Evolutionary conservation across 2,113 vertebrate species (phyloP).

Genomic region (Sarotherodon lohbergeri): DNA sequence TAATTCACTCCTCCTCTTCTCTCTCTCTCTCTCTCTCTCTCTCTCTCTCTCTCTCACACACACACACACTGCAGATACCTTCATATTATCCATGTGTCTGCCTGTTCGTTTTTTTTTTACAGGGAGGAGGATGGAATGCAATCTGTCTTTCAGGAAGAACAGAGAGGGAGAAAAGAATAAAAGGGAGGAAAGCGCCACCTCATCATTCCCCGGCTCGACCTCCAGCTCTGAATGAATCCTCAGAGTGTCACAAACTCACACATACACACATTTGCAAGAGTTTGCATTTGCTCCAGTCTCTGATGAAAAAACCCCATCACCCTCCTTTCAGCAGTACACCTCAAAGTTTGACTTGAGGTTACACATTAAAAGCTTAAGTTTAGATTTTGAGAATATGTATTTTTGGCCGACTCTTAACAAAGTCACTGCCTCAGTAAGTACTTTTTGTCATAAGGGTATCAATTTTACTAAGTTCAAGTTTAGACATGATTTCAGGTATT

Average conservation of each 20-base stretch:
- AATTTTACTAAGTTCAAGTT: background rate
- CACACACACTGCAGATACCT: constrained; percentile 34
- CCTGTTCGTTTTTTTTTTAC: constrained; percentile 33
- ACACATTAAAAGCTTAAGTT: background rate
- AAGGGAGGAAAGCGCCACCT: constrained; percentile 56
- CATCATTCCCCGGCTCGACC: constrained; percentile 50
- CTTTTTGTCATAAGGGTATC: background rate
- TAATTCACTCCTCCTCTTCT: constrained; percentile 49
- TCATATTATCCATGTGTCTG: constrained; percentile 67
- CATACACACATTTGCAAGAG: background rate
- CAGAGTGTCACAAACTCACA: background rate
- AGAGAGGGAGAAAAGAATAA: constrained; percentile 20
- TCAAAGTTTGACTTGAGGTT: background rate
- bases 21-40: background rate
- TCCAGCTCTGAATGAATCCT: constrained; percentile 18
- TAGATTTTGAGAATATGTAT: background rate
- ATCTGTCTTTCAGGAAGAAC: constrained; percentile 37
- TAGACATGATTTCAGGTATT: background rate
- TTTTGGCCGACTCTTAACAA: background rate
- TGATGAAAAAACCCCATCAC: background rate
- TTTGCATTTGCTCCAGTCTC: background rate
- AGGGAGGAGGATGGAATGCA: constrained; percentile 57
- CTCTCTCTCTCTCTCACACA: background rate
- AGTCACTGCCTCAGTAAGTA: background rate
- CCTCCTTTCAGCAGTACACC: background rate